These are phyloP conservation scores for Willowsia nigromaculata DNA, from an alignment of 2,888 invertebrate genomes.

Conservation along the genomic window DNA sequence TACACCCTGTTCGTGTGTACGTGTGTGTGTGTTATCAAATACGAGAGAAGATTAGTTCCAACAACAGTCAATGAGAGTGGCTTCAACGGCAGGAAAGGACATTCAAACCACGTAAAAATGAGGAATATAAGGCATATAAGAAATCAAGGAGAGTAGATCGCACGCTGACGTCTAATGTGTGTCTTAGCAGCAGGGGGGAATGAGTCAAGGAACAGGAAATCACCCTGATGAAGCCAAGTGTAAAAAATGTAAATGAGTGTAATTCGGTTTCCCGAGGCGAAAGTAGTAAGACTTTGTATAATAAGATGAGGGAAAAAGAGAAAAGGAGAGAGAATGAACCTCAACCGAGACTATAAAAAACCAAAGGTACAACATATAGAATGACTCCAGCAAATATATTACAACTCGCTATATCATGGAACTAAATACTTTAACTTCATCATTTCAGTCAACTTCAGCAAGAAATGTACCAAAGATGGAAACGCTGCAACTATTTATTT, in stretches of 20 bases:
- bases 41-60: slow-evolving; percentile 32
- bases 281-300: slow-evolving; percentile 53
- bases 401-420: background rate
- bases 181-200: slow-evolving; percentile 56
- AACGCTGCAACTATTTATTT: background rate
- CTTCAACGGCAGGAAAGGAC: background rate
- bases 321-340: background rate
- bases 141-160: background rate
- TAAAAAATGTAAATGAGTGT: slow-evolving; percentile 76
- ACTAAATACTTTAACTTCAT: slow-evolving; percentile 29
- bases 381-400: background rate
- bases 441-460: slow-evolving; percentile 27
- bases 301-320: slow-evolving; percentile 58
- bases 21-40: background rate
- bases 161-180: slow-evolving; percentile 29
- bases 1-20: background rate
- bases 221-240: slow-evolving; percentile 73
- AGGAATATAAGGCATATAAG: slow-evolving; percentile 19
- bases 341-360: background rate
- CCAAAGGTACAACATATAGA: background rate
- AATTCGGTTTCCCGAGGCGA: slow-evolving; percentile 70
- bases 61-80: slow-evolving; percentile 11
- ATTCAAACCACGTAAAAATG: slow-evolving; percentile 9
- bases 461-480: background rate
- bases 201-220: slow-evolving; percentile 70